Conservation (phyloP, 2,888 invertebrate genomes). For the Caenorhabditis imperialis region DNA sequence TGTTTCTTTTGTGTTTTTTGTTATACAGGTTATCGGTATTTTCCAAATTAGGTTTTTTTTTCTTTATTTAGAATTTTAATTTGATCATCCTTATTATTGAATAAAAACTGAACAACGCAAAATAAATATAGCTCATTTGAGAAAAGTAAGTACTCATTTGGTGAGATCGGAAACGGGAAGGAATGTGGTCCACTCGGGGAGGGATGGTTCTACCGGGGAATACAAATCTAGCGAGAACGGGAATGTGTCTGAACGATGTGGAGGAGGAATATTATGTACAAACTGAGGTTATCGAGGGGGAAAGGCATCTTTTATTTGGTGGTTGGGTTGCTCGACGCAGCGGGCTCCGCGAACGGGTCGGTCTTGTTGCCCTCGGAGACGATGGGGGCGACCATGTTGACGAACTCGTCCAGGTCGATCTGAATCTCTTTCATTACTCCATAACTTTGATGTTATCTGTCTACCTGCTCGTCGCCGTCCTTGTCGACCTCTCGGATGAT, state of each 20-base stretch:
- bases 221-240: constrained; percentile 29
- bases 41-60: constrained; percentile 2
- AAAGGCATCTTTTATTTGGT: constrained; percentile 31
- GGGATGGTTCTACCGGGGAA: constrained; percentile 27
- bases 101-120: neutral
- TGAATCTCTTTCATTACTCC: constrained; percentile 50
- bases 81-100: too few relatives aligned
- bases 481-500: constrained; percentile 78
- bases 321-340: constrained; percentile 33
- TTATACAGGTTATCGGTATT: too few relatives aligned
- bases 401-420: constrained; percentile 78
- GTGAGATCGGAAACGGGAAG: constrained; percentile 10
- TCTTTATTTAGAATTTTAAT: constrained; percentile 3
- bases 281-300: constrained; percentile 5
- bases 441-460: neutral
- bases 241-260: constrained; percentile 13
- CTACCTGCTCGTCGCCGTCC: constrained; percentile 77
- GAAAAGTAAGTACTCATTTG: neutral
- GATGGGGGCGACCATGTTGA: constrained; percentile 78
- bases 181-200: constrained; percentile 30
- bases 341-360: constrained; percentile 75
- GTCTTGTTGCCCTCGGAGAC: constrained; percentile 76
- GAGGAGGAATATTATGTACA: constrained; percentile 24
- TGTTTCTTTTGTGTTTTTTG: too few relatives aligned
- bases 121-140: constrained; percentile 13